Percentiles rank a stretch among this genome's conserved stretches.
phyloP scores from a whole-genome alignment of 2,888 invertebrate species.

The Athalia cordata region DNA sequence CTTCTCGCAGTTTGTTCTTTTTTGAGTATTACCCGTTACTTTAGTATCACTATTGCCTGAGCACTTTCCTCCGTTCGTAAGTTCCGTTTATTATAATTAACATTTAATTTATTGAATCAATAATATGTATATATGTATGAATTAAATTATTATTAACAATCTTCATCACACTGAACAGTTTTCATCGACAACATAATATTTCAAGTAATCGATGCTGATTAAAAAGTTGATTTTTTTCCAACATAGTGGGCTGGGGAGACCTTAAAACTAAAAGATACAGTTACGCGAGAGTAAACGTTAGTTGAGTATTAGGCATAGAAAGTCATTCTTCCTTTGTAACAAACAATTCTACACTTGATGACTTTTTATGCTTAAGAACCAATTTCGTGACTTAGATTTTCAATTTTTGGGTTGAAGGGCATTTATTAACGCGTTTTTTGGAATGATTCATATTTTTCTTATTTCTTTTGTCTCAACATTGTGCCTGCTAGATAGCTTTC shows the following conservation, averaged over 20 bases:
- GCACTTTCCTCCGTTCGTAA: slow-evolving; percentile 24
- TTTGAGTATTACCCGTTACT: slow-evolving; percentile 42
- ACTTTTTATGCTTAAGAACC: slow-evolving; percentile 30
- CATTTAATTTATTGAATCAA: slow-evolving; percentile 45
- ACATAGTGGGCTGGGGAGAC: slow-evolving; percentile 50
- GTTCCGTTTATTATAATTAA: slow-evolving; percentile 13
- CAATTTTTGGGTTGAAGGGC: slow-evolving; percentile 17
- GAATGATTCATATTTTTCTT: slow-evolving; percentile 37
- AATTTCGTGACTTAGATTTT: slow-evolving; percentile 40
- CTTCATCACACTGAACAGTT: slow-evolving; percentile 55
- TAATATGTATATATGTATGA: slow-evolving; percentile 39
- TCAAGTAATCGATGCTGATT: slow-evolving; percentile 50
- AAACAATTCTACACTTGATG: slow-evolving; percentile 9
- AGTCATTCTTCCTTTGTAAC: slow-evolving; percentile 8
- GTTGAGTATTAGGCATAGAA: not conserved
- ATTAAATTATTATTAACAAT: slow-evolving; percentile 53
- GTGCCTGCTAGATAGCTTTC: slow-evolving; percentile 45
- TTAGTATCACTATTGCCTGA: slow-evolving; percentile 43
- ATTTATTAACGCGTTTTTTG: slow-evolving; percentile 34
- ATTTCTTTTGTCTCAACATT: slow-evolving; percentile 26
- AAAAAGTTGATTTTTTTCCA: slow-evolving; percentile 44
- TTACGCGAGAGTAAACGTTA: not conserved
- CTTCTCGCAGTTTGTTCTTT: slow-evolving; percentile 11
- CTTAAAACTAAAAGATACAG: slow-evolving; percentile 58
- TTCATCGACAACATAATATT: slow-evolving; percentile 52